These are phyloP conservation scores for Anthoscopus minutus DNA, from an alignment of 2,113 vertebrate genomes.

Conservation along the genomic window DNA sequence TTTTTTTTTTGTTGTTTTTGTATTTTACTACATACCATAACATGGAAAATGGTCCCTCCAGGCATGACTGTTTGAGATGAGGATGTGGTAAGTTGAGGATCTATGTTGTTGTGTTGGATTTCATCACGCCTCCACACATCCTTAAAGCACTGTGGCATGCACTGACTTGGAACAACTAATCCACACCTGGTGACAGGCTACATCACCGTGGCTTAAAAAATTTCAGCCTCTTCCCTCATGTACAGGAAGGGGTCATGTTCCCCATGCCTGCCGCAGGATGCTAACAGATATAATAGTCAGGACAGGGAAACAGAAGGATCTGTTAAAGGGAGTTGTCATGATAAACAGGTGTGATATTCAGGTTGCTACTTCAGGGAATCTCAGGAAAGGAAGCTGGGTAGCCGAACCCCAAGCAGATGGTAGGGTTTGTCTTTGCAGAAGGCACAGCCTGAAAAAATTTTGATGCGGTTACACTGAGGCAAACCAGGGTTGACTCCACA, in stretches of 20 bases:
- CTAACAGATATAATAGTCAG: constrained; percentile 39
- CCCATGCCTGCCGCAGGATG: neutral
- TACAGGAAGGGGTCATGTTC: neutral
- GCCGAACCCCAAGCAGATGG: constrained; percentile 36
- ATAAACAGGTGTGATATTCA: constrained; percentile 63
- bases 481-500: neutral
- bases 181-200: constrained; percentile 32
- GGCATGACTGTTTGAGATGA: constrained; percentile 4
- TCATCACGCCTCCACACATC: constrained; percentile 24
- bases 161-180: constrained; percentile 29
- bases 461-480: neutral
- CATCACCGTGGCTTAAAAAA: neutral
- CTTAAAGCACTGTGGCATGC: constrained; percentile 6
- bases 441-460: neutral
- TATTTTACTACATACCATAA: neutral
- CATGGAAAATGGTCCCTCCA: constrained; percentile 16
- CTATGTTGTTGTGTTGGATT: constrained; percentile 4
- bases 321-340: constrained; percentile 44
- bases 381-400: neutral
- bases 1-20: neutral
- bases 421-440: neutral
- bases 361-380: constrained; percentile 39
- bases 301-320: constrained; percentile 40
- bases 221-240: constrained; percentile 3
- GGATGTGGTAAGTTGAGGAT: constrained; percentile 12